Percentiles rank a stretch among this genome's conserved stretches.
Evolutionary conservation across 2,888 invertebrate genomes (phyloP).

Genomic region (Sericinus montela): DNA sequence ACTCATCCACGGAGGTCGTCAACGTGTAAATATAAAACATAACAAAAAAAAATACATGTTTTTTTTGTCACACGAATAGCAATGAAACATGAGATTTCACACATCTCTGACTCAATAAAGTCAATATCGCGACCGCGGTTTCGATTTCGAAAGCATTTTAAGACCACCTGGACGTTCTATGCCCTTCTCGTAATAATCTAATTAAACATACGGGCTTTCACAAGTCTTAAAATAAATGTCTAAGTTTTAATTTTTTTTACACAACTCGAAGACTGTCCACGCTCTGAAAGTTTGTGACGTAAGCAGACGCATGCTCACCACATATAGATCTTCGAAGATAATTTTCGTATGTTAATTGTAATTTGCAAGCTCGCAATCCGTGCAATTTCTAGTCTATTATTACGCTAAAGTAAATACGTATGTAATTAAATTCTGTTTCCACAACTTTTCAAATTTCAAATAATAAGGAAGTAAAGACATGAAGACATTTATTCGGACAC

Average conservation of each 20-base stretch:
- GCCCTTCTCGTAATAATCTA: background rate
- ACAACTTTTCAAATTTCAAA: too few relatives aligned
- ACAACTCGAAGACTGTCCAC: constrained; percentile 8
- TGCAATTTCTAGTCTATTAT: too few relatives aligned
- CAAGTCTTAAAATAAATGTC: constrained; percentile 5
- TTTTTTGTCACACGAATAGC: too few relatives aligned
- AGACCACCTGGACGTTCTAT: background rate
- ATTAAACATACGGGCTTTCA: constrained; percentile 4
- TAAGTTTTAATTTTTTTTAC: constrained; percentile 3
- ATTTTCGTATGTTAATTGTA: background rate
- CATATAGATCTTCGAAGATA: background rate
- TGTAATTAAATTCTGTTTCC: too few relatives aligned
- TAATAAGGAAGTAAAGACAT: too few relatives aligned
- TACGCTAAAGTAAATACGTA: too few relatives aligned
- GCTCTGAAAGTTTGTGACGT: constrained; percentile 10
- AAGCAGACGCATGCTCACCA: background rate
- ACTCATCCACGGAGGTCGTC: too few relatives aligned
- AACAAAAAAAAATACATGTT: too few relatives aligned
- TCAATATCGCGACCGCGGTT: background rate
- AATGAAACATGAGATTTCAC: background rate
- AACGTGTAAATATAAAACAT: too few relatives aligned
- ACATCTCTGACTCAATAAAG: constrained; percentile 2
- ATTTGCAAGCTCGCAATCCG: background rate
- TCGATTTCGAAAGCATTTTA: background rate
- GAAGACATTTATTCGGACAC: too few relatives aligned